Evolutionary conservation across 2,888 invertebrate genomes (phyloP).

Genomic region (Terebella lapidaria): DNA sequence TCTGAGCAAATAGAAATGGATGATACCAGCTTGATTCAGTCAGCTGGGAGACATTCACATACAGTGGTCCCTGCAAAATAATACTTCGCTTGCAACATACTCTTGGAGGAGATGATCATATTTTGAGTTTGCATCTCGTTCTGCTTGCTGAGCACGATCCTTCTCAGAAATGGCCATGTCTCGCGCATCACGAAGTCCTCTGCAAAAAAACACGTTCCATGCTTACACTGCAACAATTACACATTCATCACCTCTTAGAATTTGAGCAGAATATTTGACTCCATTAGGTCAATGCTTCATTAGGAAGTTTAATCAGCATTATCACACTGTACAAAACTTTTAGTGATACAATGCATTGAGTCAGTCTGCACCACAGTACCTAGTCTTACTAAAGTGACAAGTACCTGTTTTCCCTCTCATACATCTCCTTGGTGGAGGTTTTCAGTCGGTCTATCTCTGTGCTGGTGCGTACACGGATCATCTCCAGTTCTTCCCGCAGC

Average conservation of each 20-base stretch:
- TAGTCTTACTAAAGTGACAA: neutral
- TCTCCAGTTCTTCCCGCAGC: conserved; percentile 45
- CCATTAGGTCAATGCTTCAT: no score
- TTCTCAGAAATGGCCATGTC: conserved; percentile 48
- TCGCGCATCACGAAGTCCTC: conserved; percentile 47
- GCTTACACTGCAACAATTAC: no score
- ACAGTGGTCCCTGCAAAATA: neutral
- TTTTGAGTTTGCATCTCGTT: conserved; percentile 41
- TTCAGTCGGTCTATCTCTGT: conserved; percentile 49
- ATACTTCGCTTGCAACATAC: conserved; percentile 27
- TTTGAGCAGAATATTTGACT: no score
- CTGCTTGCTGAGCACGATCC: conserved; percentile 38
- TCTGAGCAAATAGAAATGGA: conserved; percentile 26
- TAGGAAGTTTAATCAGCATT: no score
- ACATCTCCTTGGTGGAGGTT: conserved; percentile 48
- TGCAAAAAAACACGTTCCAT: no score
- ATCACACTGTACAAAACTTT: no score
- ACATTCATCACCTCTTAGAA: no score
- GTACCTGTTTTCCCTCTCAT: conserved; percentile 52
- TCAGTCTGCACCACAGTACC: no score
- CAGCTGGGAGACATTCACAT: neutral
- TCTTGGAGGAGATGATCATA: conserved; percentile 47
- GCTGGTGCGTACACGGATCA: conserved; percentile 44
- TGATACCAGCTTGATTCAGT: no score
- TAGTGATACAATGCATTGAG: no score